Conservation (phyloP, 2,888 invertebrate species). For the Doris montereyensis region DNA sequence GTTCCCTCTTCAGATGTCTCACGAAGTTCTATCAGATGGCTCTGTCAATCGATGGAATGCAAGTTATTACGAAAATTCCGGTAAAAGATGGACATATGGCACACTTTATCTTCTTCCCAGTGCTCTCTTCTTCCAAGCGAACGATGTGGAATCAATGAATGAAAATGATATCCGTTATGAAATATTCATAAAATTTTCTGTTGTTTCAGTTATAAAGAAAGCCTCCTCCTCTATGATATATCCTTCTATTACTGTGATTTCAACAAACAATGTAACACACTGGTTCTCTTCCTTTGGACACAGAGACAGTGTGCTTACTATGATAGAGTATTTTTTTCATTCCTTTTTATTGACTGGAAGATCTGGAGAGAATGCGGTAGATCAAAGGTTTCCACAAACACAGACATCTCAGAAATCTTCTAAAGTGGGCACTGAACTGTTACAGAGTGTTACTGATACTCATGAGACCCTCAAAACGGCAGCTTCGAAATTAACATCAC, state of each 20-base stretch:
- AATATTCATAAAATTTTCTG: slow-evolving; percentile 45
- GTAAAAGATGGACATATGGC: slow-evolving; percentile 55
- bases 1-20: background rate
- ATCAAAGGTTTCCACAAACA: background rate
- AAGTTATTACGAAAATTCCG: slow-evolving; percentile 49
- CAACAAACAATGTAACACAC: slow-evolving; percentile 46
- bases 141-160: slow-evolving; percentile 8
- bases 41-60: slow-evolving; percentile 47
- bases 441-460: slow-evolving; percentile 57
- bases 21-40: background rate
- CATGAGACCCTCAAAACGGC: slow-evolving; percentile 55
- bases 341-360: too few species aligned
- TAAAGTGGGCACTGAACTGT: slow-evolving; percentile 53
- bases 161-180: background rate
- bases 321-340: slow-evolving; percentile 55
- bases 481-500: slow-evolving; percentile 50
- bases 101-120: slow-evolving; percentile 45
- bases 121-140: slow-evolving; percentile 46
- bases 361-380: background rate
- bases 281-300: slow-evolving; percentile 63
- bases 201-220: slow-evolving; percentile 54
- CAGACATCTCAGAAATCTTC: slow-evolving; percentile 35
- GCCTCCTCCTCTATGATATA: slow-evolving; percentile 57
- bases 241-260: slow-evolving; percentile 52
- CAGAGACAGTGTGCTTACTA: slow-evolving; percentile 50